A percentile compares a stretch with the other conserved stretches of the same genome.
Conservation (phyloP, 2,888 invertebrate genomes). For the Platypus cylindrus region DNA sequence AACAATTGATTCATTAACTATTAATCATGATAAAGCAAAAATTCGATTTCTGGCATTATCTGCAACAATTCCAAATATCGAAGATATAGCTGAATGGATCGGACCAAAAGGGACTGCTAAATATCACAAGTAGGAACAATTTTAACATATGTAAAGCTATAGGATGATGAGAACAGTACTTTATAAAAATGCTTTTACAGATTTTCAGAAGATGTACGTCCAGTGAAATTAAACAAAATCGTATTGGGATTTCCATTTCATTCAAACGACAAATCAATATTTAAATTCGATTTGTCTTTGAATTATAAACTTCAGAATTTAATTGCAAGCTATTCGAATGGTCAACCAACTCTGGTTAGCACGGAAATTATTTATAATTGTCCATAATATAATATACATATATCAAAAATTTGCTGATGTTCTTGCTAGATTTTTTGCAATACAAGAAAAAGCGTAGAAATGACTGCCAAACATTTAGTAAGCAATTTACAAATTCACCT, state of each 20-base stretch:
- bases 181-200: slow-evolving; percentile 31
- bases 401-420: not conserved
- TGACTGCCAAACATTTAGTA: slow-evolving; percentile 52
- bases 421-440: slow-evolving; percentile 58
- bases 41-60: slow-evolving; percentile 63
- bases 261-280: slow-evolving; percentile 43
- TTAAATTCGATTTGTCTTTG: slow-evolving; percentile 65
- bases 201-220: slow-evolving; percentile 58
- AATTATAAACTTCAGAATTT: slow-evolving; percentile 59
- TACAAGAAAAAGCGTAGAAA: slow-evolving; percentile 58
- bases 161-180: not conserved
- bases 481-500: slow-evolving; percentile 44
- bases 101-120: slow-evolving; percentile 39
- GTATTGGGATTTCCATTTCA: slow-evolving; percentile 57
- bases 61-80: slow-evolving; percentile 66
- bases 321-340: slow-evolving; percentile 55
- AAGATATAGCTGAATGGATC: slow-evolving; percentile 64
- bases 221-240: slow-evolving; percentile 57
- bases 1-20: slow-evolving; percentile 38
- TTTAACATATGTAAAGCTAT: not conserved
- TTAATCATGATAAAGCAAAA: slow-evolving; percentile 12
- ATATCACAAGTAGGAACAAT: slow-evolving; percentile 38
- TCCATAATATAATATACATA: too few species aligned
- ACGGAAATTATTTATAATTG: not conserved
- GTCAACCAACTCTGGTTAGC: slow-evolving; percentile 60